Evolutionary conservation across 1,140 invertebrate species (phyloP).

Genomic region (Gryllus bimaculatus): DNA sequence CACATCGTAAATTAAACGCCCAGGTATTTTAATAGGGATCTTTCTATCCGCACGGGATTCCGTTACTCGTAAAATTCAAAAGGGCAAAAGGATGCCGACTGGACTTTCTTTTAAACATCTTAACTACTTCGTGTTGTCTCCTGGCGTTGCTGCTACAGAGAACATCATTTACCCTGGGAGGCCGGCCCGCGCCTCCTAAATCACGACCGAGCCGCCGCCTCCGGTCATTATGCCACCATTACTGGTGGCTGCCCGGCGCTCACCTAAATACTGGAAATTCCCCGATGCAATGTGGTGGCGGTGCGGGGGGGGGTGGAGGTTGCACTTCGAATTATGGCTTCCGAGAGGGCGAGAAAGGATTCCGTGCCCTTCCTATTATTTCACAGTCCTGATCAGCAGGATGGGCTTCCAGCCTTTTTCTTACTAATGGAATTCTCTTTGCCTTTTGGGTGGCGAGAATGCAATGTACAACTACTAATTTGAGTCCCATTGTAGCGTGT

Average conservation of each 20-base stretch:
- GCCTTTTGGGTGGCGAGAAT: no score
- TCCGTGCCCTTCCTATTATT: no score
- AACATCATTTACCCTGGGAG: not conserved
- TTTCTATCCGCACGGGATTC: not conserved
- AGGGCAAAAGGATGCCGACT: not conserved
- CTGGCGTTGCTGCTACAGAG: not conserved
- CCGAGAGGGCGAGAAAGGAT: no score
- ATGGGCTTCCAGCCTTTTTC: no score
- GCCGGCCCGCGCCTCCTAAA: not conserved
- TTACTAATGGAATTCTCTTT: no score
- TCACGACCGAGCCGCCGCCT: not conserved
- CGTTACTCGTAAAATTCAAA: constrained; percentile 1
- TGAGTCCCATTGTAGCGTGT: no score
- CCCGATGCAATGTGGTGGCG: no score
- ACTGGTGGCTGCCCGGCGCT: not conserved
- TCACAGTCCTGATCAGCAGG: no score
- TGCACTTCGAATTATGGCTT: no score
- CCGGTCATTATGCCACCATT: not conserved
- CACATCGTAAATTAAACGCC: not conserved
- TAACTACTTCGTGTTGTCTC: not conserved
- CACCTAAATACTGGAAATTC: not conserved
- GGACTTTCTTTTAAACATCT: not conserved
- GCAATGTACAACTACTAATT: no score
- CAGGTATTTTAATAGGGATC: not conserved
- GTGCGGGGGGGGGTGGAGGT: no score